A percentile compares a stretch with the other conserved stretches of the same genome.
phyloP scores from a whole-genome alignment of 92 coral and sea anemone genomes.

The Heteractis magnifica region DNA sequence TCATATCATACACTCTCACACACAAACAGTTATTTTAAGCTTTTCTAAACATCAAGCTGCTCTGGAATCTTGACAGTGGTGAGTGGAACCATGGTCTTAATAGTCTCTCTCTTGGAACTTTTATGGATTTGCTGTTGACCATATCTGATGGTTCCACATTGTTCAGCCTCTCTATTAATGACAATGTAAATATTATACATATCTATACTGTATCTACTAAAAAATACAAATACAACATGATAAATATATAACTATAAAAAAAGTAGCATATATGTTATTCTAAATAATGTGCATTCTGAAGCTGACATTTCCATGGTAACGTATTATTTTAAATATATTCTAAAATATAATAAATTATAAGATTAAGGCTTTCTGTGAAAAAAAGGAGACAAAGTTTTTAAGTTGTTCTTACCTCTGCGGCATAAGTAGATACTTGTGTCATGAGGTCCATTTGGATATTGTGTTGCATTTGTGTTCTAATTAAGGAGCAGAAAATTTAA shows the following conservation, averaged over 20 bases:
- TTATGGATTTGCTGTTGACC: constrained; percentile 89
- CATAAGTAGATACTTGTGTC: constrained; percentile 80
- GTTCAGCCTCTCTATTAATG: constrained; percentile 77
- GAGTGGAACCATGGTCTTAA: constrained; percentile 98
- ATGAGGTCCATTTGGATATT: constrained; percentile 88
- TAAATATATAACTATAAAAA: too few relatives aligned
- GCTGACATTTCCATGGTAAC: too few relatives aligned
- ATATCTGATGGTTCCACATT: constrained; percentile 82
- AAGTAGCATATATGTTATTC: background rate
- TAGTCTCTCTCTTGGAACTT: constrained; percentile 84
- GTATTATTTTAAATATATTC: too few relatives aligned
- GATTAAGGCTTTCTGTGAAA: background rate
- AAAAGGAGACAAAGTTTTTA: background rate
- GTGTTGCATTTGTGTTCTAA: constrained; percentile 71
- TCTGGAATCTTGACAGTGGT: constrained; percentile 87
- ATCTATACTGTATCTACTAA: too few relatives aligned
- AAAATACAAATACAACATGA: too few relatives aligned
- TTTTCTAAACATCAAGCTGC: constrained; percentile 87
- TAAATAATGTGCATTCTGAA: too few relatives aligned
- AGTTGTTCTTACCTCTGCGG: constrained; percentile 46
- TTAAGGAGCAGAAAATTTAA: background rate
- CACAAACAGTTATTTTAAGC: constrained; percentile 26
- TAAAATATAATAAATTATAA: too few relatives aligned
- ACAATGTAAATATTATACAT: background rate
- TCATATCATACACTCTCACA: too few relatives aligned